Evolutionary conservation across 2,888 invertebrate species (phyloP).

Genomic region (Drymonia ruficornis): DNA sequence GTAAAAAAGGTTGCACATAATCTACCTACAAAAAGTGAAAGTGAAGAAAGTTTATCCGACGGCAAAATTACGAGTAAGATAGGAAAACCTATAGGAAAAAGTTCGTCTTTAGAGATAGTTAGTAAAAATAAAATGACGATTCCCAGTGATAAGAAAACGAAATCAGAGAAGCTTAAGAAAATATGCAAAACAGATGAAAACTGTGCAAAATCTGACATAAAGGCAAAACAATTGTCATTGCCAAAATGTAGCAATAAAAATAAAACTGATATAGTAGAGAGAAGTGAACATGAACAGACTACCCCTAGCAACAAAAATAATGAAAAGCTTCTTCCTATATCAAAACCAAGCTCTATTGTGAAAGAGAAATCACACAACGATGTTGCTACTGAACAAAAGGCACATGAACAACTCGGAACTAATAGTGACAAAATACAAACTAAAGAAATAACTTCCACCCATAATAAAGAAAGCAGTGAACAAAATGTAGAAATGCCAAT

Average conservation of each 20-base stretch:
- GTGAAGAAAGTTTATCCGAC: not conserved
- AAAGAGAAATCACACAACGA: constrained; percentile 2
- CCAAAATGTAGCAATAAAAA: constrained; percentile 17
- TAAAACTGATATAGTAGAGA: constrained; percentile 8
- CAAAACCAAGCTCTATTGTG: not conserved
- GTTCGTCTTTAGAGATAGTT: constrained; percentile 29
- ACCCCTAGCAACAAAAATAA: constrained; percentile 4
- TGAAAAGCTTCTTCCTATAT: not conserved
- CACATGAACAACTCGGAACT: not conserved
- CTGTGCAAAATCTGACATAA: constrained; percentile 11
- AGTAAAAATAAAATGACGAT: constrained; percentile 24
- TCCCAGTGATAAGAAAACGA: constrained; percentile 25
- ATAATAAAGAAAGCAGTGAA: not conserved
- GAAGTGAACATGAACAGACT: constrained; percentile 2
- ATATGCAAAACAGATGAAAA: constrained; percentile 10
- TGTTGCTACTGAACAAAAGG: constrained; percentile 3
- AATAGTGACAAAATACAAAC: not conserved
- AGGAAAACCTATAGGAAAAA: constrained; percentile 23
- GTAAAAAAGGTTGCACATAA: not conserved
- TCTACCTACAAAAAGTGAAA: constrained; percentile 12
- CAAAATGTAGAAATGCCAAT: not conserved
- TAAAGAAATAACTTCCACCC: not conserved
- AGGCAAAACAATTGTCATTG: constrained; percentile 10
- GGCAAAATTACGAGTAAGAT: not conserved
- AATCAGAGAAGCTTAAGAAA: constrained; percentile 35